These are phyloP conservation scores for Dunckerocampus dactyliophorus DNA, from an alignment of 2,113 vertebrate genomes.

Conservation along the genomic window DNA sequence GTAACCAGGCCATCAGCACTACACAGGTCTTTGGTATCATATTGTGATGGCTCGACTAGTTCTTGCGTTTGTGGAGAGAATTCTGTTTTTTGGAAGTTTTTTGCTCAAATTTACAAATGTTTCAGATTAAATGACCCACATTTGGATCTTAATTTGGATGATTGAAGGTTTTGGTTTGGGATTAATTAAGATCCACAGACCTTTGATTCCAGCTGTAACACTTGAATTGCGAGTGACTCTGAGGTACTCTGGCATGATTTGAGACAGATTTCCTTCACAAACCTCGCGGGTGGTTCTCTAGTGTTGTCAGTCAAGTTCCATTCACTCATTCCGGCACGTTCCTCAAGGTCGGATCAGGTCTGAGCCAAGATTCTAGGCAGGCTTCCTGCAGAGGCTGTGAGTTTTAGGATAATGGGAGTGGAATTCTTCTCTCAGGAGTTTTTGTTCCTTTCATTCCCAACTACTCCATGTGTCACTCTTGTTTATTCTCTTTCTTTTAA, in stretches of 20 bases:
- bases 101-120: constrained; percentile 23
- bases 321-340: constrained; percentile 54
- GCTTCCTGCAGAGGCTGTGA: constrained; percentile 20
- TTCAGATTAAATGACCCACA: neutral
- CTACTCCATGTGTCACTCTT: constrained; percentile 1
- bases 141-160: neutral
- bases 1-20: constrained; percentile 39
- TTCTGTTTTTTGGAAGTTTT: constrained; percentile 15
- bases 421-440: constrained; percentile 1
- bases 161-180: neutral
- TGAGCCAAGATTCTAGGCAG: constrained; percentile 36
- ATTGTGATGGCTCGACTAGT: constrained; percentile 40
- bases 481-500: neutral
- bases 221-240: constrained; percentile 33
- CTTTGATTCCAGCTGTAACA: constrained; percentile 38
- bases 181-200: neutral
- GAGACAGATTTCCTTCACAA: constrained; percentile 38
- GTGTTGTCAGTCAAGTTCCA: constrained; percentile 40
- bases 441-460: neutral
- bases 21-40: constrained; percentile 26
- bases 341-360: constrained; percentile 26
- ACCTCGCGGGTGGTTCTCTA: constrained; percentile 56
- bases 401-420: constrained; percentile 47
- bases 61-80: constrained; percentile 13
- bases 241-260: constrained; percentile 48